Evolutionary conservation across 2,888 invertebrate species (phyloP), one percentile per base, ranked within the genome.

Genomic region (Drosophila setosimentum): DNA sequence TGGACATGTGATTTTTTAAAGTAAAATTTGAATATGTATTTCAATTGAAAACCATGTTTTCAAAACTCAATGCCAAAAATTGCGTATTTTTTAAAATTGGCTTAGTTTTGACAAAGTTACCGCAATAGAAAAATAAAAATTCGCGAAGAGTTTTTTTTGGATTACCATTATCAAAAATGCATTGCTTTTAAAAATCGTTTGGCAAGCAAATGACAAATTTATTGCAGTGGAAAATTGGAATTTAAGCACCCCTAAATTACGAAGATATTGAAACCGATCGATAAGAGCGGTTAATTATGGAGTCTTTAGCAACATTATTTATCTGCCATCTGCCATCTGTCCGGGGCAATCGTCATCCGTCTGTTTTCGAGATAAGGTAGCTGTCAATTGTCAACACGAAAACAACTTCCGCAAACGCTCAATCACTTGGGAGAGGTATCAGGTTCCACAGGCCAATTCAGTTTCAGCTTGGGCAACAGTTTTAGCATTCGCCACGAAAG

Each of bases 341-440:
- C 27, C 29, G 37, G 21, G 21, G 18, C 50, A 59, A 50, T 60
- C 29, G 30, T 51, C 59, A 60, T 60, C 35, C 61, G 35, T 37
- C 35, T 42, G 10, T 18, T 10, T 50, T 45, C 61, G 48, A 69
- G 88, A 90, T 86, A 87, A 87, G 82, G 65, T 69, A 62, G 61
- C 81, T 77, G 80, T 87, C 76, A 74, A 71, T 63, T 85, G 84
- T 89, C 89, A 90, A 90, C 90, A 88, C 77, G 75, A 65, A 55
- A 77, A 74, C 70, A 58, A 88, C 87, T 90, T 87, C 89, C 87
- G 87, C 90, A 82, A 82, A 72, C 88, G 77, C 87, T 87, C 90
- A 76, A 87, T 87, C 86, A 87, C 75, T 73, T 61, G 37, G 32
- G 32, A 54, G 35, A 40, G 7, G 24, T 16, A 18, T 32, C 51